A percentile compares a stretch with the other conserved stretches of the same genome.
Evolutionary conservation across 2,797 vertebrate species (phyloP).

Genomic region (Clarias platycephalus): DNA sequence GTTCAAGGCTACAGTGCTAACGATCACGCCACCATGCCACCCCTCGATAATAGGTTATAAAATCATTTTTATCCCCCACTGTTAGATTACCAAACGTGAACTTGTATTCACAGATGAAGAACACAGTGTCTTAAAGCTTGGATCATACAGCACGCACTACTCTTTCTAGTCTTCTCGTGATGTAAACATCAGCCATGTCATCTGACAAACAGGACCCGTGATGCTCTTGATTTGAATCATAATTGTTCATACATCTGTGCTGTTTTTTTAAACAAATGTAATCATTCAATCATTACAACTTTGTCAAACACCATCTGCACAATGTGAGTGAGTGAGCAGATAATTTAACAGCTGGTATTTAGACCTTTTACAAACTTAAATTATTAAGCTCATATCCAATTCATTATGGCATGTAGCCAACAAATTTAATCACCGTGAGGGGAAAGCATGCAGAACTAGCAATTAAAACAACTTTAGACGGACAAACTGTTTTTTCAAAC

Average conservation of each 20-base stretch:
- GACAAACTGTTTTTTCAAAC: neutral
- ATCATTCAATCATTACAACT: neutral
- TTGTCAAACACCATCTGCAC: neutral
- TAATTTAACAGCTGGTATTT: neutral
- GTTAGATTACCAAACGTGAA: neutral
- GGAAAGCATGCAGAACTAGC: neutral
- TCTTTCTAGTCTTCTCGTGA: neutral
- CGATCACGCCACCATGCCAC: too few species aligned
- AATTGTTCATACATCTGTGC: neutral
- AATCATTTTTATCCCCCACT: neutral
- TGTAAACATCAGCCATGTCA: neutral
- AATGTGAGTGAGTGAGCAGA: neutral
- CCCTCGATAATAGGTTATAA: neutral
- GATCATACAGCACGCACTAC: neutral
- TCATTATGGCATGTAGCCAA: neutral
- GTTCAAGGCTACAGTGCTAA: too few species aligned
- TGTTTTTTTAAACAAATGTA: neutral
- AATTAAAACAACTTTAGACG: neutral
- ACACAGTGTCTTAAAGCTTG: neutral
- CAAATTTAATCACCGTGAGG: neutral
- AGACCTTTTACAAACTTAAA: constrained; percentile 1
- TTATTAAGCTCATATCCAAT: neutral
- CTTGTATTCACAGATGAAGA: neutral
- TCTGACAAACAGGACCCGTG: neutral
- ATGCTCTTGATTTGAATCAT: neutral